Evolutionary conservation across 2,113 vertebrate species (phyloP), one percentile per base, ranked within the genome.

Genomic region (Nansenia antarctica): DNA sequence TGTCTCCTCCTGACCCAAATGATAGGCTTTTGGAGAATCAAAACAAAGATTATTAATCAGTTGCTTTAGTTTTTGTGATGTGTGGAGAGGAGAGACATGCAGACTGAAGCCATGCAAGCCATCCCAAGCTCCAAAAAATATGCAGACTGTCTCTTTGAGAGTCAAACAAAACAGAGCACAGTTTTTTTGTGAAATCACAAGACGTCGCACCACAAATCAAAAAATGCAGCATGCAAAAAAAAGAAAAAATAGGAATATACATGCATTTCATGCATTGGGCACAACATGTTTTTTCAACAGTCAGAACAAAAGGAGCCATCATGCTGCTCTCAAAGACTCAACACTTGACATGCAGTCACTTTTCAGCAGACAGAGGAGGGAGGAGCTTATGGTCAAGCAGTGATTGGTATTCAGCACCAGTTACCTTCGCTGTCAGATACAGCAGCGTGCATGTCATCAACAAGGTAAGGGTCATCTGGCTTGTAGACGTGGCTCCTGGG

Each of bases 361-460:
- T 69, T 42, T 37, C 68, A 75, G 57, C 30, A 77, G 59, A 81
- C 12, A 42, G 73, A 39, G 66, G 39, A 55, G 62, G 45, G 39
- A 60, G 72, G 47, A 70, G 68, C 72, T 45, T 60, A 65, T 72
- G 58, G 66, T 68, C 77, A 76, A 74, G 83, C 76, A 88, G 72
- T 58, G 78, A 45, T 87, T 80, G 80, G 72, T 57, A 86, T 79
- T 98, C 92, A 97, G 93, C 95, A 98, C 74, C 89, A 93, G 88
- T 98, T 98, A 99, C 98, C 98, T 99, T 99, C 98, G 8, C 98
- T 99, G 93, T 99, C 98, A 29, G 98, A 99, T 85, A 99, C 97
- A 85, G 98, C 98, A 90, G 96, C 98, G 84, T 99, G 96, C 89
- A 96, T 91, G 90, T 99, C 98, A 64, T 99, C 98, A 87, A 97